Base-by-base conservation (phyloP, 2,888 invertebrate genomes). In the Cyclophora punctaria region DNA sequence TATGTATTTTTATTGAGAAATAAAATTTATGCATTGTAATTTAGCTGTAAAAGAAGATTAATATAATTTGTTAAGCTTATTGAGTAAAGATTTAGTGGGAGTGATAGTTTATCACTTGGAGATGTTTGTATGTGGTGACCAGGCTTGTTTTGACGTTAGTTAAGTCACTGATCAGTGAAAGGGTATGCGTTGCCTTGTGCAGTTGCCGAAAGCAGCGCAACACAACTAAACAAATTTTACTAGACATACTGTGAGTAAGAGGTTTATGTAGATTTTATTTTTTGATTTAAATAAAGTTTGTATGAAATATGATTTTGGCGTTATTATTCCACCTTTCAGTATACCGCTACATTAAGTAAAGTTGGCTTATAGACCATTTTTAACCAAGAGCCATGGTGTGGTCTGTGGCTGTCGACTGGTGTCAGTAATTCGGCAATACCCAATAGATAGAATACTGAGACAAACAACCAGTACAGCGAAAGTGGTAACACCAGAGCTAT, bases 271-370 rank as follows among this genome's bases (percentile, higher is more conserved):
- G 84, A 85, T 80, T 87, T 88, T 88, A 88, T 88, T 88, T 88
- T 88, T 88, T 81, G 86, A 88, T 84, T 87, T 86, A 83, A 88
- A 85, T 88, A 88, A 88, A 88, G 84, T 88, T 88, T 88, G 85
- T 88, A 87, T 78, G 73, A 87, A 87, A 87, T 75, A 72, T 49
- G 5, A 37, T 37, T 37, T 37, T 37, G 37, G 5, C 4, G 4
- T 37, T 37, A 37, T 37, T 37, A 20, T 20, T 20, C 20, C 20
- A 20, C 20, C 20, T 20, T 20, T 20, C 20, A 20, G 20, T 20
- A 20, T 20, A 20, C 20, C 20, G 20, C 20, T 20, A 20, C 20
- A 20, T 20, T 20, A 20, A 20, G 20, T 20, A 20, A 20, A 20
- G 20, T 20, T 20, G 20, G 20, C 20, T 20, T 20, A 20, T 20